Evolutionary conservation across 2,113 vertebrate species (phyloP).

Genomic region (Scomber colias): DNA sequence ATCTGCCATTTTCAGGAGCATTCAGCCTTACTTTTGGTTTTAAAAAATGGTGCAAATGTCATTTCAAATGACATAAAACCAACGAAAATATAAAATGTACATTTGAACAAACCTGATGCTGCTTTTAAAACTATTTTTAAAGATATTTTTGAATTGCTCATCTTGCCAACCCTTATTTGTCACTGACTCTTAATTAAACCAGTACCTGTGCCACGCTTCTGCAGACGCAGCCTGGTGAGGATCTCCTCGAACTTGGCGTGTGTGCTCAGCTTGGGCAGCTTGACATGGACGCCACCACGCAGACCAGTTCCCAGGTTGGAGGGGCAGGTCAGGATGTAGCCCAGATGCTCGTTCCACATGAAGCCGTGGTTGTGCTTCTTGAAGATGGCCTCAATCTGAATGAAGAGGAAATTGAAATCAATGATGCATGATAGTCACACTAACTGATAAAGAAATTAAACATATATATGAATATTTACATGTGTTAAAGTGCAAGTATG

Average conservation of each 20-base stretch:
- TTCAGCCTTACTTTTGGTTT: too few species aligned
- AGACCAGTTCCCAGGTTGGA: constrained; percentile 96
- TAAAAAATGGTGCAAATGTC: too few species aligned
- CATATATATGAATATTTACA: too few species aligned
- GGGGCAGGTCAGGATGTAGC: constrained; percentile 95
- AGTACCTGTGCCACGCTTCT: constrained; percentile 97
- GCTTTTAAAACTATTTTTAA: not conserved
- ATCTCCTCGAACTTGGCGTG: constrained; percentile 95
- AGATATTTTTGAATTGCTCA: too few species aligned
- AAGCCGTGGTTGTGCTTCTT: constrained; percentile 94
- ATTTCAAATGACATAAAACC: too few species aligned
- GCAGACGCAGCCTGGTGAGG: constrained; percentile 93
- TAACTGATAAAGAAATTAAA: too few species aligned
- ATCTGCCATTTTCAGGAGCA: too few species aligned
- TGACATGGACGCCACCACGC: constrained; percentile 94
- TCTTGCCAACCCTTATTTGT: too few species aligned
- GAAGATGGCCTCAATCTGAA: constrained; percentile 95
- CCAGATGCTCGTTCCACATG: constrained; percentile 96
- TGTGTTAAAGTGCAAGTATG: not conserved
- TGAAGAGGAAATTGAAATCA: not conserved
- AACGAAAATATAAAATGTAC: too few species aligned
- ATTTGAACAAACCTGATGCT: not conserved
- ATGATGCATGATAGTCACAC: not conserved
- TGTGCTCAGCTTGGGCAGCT: constrained; percentile 93
- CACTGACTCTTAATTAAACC: not conserved